Percentiles rank a stretch among this genome's conserved stretches.
Evolutionary conservation across 2,888 invertebrate species (phyloP).

Genomic region (Drosophila pullipes): DNA sequence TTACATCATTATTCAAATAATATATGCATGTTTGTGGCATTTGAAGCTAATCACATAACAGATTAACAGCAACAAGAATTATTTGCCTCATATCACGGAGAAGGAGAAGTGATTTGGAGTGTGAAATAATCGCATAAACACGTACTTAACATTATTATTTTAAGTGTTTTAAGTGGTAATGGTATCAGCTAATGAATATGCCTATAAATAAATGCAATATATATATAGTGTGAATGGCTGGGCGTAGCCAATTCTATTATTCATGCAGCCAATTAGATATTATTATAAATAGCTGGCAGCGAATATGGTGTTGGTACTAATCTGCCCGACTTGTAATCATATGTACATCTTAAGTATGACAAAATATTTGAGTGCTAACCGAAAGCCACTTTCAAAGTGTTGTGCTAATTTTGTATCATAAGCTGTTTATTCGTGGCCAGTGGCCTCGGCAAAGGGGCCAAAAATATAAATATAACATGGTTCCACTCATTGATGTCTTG

Average conservation of each 20-base stretch:
- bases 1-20: background rate
- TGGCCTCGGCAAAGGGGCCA: slow-evolving; percentile 4
- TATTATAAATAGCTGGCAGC: slow-evolving; percentile 37
- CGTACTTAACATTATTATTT: background rate
- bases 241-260: slow-evolving; percentile 15
- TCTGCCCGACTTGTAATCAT: background rate
- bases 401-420: slow-evolving; percentile 34
- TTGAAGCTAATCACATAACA: slow-evolving; percentile 7
- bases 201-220: slow-evolving; percentile 11
- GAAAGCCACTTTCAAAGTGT: slow-evolving; percentile 13
- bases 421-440: slow-evolving; percentile 8
- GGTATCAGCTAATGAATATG: slow-evolving; percentile 1
- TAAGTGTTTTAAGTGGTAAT: slow-evolving; percentile 4
- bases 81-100: background rate
- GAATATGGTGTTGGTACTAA: background rate
- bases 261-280: slow-evolving; percentile 23
- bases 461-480: slow-evolving; percentile 5
- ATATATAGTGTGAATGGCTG: background rate
- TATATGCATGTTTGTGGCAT: background rate
- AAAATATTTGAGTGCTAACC: slow-evolving; percentile 15
- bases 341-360: background rate
- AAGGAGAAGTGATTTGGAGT: background rate
- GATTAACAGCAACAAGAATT: background rate
- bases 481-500: slow-evolving; percentile 2
- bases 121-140: slow-evolving; percentile 2